Evolutionary conservation across 2,113 vertebrate species (phyloP), one percentile per base, ranked within the genome.

Genomic region (Zootoca vivipara): DNA sequence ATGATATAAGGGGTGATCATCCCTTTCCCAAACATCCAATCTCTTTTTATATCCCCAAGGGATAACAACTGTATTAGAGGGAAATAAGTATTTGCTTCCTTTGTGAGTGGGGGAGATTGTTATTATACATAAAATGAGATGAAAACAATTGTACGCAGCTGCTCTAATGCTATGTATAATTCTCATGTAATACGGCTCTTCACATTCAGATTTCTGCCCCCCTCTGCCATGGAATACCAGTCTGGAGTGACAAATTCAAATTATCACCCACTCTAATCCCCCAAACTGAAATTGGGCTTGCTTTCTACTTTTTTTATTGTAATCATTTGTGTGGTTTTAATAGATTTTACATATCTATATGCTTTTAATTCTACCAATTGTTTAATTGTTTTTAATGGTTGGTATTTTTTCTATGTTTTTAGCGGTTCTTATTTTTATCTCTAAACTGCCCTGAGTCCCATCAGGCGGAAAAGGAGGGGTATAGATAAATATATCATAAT

Each of bases 1-100:
- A 77, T 75, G 5, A 80, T 81, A 90, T 56, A 92, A 93, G 91
- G 78, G 52, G 64, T 86, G 52, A 89, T 87, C 65, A 90, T 85
- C 0, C 1, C 42, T 2, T 84, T 89, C 26, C 7, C 86, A 69
- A 83, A 69, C 73, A 87, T 40, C 10, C 86, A 82, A n/a, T 75
- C 91, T 35, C 65, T 88, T 56, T 94, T 93, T 85, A 72, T 93
- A 86, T 74, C 18, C n/a, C 72, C 52, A 16, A 78, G 42, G 33
- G 62, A 65, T 89, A 86, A 91, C 1, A 0, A 33, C 1, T 90
- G 73, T 26, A 72, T 52, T 84, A 87, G 35, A 85, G 35, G 58
- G 30, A 90, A 94, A 93, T 65, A 74, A 0, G 5, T 92, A n/a
- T 90, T 88, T 33, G 10, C 75, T 92, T 69, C 30, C 58, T 91